Conservation (phyloP, 2,888 invertebrate species). For the Lepidocyrtoides sp. region DNA sequence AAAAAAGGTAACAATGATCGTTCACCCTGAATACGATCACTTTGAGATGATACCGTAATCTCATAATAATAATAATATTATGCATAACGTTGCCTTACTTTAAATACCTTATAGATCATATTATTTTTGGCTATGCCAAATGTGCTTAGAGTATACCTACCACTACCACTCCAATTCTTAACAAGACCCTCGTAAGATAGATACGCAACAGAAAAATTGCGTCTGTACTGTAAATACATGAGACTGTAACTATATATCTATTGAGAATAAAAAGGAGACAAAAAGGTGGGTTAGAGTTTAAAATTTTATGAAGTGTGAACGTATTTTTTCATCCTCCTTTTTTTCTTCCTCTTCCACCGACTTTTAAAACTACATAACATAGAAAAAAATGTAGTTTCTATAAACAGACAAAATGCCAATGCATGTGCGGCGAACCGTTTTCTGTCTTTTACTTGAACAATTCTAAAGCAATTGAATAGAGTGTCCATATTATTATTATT, state of each 20-base stretch:
- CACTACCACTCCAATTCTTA: background rate
- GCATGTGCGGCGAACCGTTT: background rate
- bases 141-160: no score
- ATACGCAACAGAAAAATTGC: no score
- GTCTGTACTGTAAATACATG: background rate
- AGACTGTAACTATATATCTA: background rate
- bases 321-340: constrained; percentile 82
- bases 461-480: background rate
- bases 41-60: constrained; percentile 37
- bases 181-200: no score
- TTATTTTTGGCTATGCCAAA: background rate
- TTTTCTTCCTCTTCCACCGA: constrained; percentile 56
- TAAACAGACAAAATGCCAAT: constrained; percentile 35
- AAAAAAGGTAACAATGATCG: constrained; percentile 55
- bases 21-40: constrained; percentile 8
- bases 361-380: background rate
- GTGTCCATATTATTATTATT: no score
- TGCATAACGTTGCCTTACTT: background rate
- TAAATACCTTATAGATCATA: background rate
- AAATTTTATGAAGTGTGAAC: constrained; percentile 85
- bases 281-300: constrained; percentile 63
- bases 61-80: no score
- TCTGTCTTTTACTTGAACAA: background rate
- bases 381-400: constrained; percentile 29
- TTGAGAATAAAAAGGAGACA: constrained; percentile 22